phyloP scores from a whole-genome alignment of 2,797 vertebrate genomes.

The Gymnocypris eckloni region DNA sequence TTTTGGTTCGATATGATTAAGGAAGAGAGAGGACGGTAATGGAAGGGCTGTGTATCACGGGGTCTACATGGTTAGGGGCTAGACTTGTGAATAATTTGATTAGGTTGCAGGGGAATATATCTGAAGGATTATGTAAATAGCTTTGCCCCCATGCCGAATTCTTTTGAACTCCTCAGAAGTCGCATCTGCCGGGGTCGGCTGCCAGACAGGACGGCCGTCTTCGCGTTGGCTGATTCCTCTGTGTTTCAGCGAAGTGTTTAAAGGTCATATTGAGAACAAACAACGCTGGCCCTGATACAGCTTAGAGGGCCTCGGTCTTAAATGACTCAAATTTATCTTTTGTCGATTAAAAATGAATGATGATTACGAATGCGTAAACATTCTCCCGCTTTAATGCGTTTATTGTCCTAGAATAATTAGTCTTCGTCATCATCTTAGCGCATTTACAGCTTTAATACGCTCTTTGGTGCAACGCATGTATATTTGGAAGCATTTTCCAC shows the following conservation, averaged over 20 bases:
- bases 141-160: conserved; percentile 83
- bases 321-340: conserved; percentile 81
- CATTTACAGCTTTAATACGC: conserved; percentile 30
- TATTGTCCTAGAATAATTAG: conserved; percentile 81
- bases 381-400: conserved; percentile 78
- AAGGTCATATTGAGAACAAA: conserved; percentile 85
- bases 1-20: conserved; percentile 81
- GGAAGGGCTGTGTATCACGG: conserved; percentile 77
- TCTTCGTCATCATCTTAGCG: conserved; percentile 65
- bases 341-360: conserved; percentile 80
- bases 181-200: conserved; percentile 87
- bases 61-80: conserved; percentile 83
- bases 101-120: conserved; percentile 87
- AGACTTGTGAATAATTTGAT: conserved; percentile 89
- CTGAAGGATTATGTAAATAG: conserved; percentile 89
- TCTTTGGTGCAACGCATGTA: conserved; percentile 10
- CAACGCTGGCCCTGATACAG: conserved; percentile 80
- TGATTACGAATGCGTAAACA: conserved; percentile 77
- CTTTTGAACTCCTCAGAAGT: conserved; percentile 88
- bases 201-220: conserved; percentile 82
- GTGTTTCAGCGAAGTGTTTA: conserved; percentile 80
- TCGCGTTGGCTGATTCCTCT: conserved; percentile 77
- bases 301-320: conserved; percentile 68
- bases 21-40: conserved; percentile 74
- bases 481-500: conserved; percentile 65